phyloP scores from a whole-genome alignment of 2,797 vertebrate species.

The Masticophis lateralis region DNA sequence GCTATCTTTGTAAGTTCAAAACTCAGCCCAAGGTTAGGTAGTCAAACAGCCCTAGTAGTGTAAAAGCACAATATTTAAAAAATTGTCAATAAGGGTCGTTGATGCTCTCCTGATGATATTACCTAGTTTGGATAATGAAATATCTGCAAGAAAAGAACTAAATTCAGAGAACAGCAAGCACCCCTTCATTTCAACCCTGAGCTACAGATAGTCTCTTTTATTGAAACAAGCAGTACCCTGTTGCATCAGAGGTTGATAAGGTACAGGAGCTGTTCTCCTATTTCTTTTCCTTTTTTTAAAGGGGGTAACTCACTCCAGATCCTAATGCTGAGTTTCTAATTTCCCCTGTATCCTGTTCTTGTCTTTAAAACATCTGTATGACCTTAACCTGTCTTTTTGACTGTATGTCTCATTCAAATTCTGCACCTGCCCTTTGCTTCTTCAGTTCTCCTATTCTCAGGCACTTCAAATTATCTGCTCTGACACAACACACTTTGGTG shows the following conservation, averaged over 20 bases:
- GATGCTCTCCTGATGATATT: neutral
- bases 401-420: neutral
- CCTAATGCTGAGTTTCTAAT: neutral
- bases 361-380: neutral
- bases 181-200: neutral
- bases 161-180: neutral
- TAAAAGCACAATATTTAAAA: neutral
- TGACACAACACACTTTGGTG: neutral
- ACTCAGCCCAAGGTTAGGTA: neutral
- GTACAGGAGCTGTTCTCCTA: neutral
- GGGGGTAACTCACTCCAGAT: neutral
- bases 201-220: neutral
- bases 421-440: neutral
- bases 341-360: neutral
- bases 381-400: neutral
- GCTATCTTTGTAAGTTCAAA: neutral
- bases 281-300: neutral
- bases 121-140: neutral
- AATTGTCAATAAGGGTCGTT: neutral
- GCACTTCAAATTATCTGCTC: neutral
- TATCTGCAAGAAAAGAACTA: neutral
- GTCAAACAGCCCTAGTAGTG: neutral
- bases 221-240: neutral
- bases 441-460: neutral
- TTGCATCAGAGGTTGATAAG: neutral